Evolutionary conservation across 2,888 invertebrate species (phyloP).

Genomic region (Zaprionus lineosus): DNA sequence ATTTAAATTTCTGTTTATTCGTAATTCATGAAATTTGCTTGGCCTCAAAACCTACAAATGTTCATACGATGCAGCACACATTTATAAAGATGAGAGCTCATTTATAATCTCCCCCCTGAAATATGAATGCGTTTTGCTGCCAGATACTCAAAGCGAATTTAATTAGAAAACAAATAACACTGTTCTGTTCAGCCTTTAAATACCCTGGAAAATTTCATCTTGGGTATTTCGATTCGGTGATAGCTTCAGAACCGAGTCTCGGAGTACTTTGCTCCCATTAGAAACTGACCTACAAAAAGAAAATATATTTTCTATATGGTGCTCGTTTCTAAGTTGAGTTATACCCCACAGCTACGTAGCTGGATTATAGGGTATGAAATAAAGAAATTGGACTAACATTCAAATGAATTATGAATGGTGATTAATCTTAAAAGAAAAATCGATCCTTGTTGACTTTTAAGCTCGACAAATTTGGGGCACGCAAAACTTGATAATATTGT

Average conservation of each 20-base stretch:
- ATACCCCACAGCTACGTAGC: no score
- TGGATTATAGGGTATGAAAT: background rate
- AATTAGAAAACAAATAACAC: background rate
- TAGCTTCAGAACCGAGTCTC: no score
- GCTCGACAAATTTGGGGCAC: conserved; percentile 37
- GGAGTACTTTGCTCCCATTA: no score
- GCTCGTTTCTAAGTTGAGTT: no score
- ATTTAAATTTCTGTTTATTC: no score
- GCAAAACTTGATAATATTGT: conserved; percentile 31
- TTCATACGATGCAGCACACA: no score
- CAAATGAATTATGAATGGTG: conserved; percentile 28
- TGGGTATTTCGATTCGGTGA: no score
- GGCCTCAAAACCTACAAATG: background rate
- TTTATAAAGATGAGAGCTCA: background rate
- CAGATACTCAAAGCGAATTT: background rate
- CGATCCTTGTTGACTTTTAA: conserved; percentile 45
- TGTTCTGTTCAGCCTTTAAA: no score
- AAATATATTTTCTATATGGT: no score
- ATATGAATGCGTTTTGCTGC: conserved; percentile 1
- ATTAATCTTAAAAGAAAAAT: conserved; percentile 46
- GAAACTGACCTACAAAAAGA: no score
- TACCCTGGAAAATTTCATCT: no score
- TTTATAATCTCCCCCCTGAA: background rate
- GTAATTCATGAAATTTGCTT: background rate
- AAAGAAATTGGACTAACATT: conserved; percentile 6